These are phyloP conservation scores for Saturnia pavonia DNA, from an alignment of 2,888 invertebrate genomes.

Conservation along the genomic window DNA sequence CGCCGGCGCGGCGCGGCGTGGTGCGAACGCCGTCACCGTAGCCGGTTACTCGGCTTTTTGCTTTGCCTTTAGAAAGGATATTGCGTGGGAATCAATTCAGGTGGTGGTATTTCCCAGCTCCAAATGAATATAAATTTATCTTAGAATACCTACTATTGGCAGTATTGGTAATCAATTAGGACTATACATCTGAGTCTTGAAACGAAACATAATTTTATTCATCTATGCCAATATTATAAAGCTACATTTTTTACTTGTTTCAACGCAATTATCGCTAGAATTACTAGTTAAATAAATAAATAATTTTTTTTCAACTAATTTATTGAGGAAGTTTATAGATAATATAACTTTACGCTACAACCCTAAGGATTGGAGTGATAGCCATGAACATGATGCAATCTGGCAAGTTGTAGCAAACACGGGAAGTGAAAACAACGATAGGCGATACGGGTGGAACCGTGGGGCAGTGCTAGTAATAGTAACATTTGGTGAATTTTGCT, in stretches of 20 bases:
- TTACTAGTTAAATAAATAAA: no score
- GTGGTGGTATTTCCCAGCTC: conserved; percentile 56
- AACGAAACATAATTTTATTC: background rate
- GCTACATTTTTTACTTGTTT: no score
- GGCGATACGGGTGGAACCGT: no score
- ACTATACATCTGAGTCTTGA: background rate
- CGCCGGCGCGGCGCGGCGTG: conserved; percentile 41
- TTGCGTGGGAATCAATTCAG: conserved; percentile 78
- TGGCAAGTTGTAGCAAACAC: no score
- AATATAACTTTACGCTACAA: no score
- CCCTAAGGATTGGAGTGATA: no score
- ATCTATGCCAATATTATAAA: no score
- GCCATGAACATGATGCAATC: no score
- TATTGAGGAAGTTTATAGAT: no score
- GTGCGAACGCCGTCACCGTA: background rate
- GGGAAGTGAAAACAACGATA: no score
- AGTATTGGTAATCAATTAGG: background rate
- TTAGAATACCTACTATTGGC: conserved; percentile 37
- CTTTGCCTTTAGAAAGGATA: conserved; percentile 70
- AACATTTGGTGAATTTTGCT: background rate
- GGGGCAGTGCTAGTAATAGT: background rate
- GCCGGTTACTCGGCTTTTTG: conserved; percentile 72
- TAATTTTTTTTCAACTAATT: no score
- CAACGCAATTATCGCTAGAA: no score
- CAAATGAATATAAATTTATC: conserved; percentile 64